Evolutionary conservation across 2,113 vertebrate genomes (phyloP), one percentile per base, ranked within the genome.

Genomic region (Strigops habroptila): DNA sequence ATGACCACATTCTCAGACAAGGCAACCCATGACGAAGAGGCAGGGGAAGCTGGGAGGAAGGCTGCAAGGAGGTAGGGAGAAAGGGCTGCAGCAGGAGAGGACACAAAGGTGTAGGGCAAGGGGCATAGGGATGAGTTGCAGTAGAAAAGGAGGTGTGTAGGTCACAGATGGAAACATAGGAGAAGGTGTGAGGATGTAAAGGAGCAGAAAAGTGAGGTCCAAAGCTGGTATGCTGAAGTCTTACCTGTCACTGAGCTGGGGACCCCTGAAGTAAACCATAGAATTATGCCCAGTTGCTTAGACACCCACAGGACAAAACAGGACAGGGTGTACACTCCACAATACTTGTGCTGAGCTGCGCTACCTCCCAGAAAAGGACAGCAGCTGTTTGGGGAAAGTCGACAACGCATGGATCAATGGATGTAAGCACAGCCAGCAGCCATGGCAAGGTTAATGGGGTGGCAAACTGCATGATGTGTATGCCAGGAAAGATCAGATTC

Each of bases 381-480:
- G 37, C 22, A 79, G 48, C n/a, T 70, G 12, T 35, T 23, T 33
- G n/a, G 9, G 33, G n/a, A 68, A 57, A 41, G 30, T 33, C 53
- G 43, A 3, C 33, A 46, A 23, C 2, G n/a, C 55, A 51, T 0
- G 1, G 62, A 30, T 68, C 7, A 4, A 14, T 5, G 43, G 48
- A 14, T 7, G 5, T 59, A 62, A 63, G 16, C 46, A 41, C 10
- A 82, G 62, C 31, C 79, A 75, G 78, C 33, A n/a, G 35, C 39
- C 0, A 0, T 10, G 48, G 28, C 35, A 55, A 51, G 52, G 39
- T 14, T 64, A 33, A 44, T 0, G 0, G 27, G 14, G 18, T 21
- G 28, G 2, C 4, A 19, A 82, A 12, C 14, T 22, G 41, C 53
- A 31, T 2, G 0, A 0, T 7, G 33, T 12, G 21, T 22, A 5